phyloP scores from a whole-genome alignment of 2,888 invertebrate genomes.

The Fragum whitleyi region DNA sequence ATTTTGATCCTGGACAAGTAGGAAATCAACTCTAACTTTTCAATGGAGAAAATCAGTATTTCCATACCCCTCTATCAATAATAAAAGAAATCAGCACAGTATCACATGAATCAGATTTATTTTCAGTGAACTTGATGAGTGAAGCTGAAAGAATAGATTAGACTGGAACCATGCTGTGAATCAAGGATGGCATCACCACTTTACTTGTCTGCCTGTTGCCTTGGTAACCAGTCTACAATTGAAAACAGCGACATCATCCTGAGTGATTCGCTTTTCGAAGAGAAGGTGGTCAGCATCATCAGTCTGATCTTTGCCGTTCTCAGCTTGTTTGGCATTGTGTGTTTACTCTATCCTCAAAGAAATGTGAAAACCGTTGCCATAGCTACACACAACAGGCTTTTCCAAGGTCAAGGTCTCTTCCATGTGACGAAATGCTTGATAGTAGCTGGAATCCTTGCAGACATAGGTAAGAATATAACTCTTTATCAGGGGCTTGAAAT shows the following conservation, averaged over 20 bases:
- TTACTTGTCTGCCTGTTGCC: conserved; percentile 57
- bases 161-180: no score
- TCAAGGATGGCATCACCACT: conserved; percentile 57
- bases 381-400: conserved; percentile 11
- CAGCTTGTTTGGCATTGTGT: conserved; percentile 44
- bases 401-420: conserved; percentile 43
- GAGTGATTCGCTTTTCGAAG: conserved; percentile 29
- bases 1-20: no score
- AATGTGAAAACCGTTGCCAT: conserved; percentile 9
- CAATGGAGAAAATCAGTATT: no score
- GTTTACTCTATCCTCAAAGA: conserved; percentile 43
- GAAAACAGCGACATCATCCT: conserved; percentile 36
- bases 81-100: no score
- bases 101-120: no score
- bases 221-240: conserved; percentile 55
- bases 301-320: conserved; percentile 46
- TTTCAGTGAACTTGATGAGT: no score
- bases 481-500: no score
- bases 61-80: no score
- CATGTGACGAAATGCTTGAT: conserved; percentile 49
- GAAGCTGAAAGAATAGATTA: no score
- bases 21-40: no score
- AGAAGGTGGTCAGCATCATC: conserved; percentile 49
- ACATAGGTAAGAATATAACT: conserved; percentile 48
- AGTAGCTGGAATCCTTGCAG: conserved; percentile 51